phyloP scores from a whole-genome alignment of 1,140 invertebrate species.

The Brachionus asplanchnoidis region DNA sequence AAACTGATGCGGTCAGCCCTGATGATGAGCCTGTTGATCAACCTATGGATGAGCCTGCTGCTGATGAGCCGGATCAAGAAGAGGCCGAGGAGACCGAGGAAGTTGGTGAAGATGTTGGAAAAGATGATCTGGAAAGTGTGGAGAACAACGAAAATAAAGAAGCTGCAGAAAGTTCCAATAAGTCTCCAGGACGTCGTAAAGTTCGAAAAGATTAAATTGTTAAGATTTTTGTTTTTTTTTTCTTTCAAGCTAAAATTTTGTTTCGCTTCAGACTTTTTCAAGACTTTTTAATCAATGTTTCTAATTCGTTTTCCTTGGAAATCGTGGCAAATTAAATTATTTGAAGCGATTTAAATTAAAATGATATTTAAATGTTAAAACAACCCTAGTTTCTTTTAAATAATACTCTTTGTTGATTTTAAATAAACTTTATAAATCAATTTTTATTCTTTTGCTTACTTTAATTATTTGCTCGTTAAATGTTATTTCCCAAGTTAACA shows the following conservation, averaged over 20 bases:
- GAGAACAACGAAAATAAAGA: conserved; percentile 43
- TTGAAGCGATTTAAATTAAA: neutral
- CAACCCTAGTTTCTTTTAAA: neutral
- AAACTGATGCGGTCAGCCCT: conserved; percentile 61
- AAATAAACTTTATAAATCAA: neutral
- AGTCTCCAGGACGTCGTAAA: neutral
- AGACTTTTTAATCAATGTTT: neutral
- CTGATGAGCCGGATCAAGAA: conserved; percentile 18
- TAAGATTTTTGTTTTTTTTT: neutral
- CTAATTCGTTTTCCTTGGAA: neutral
- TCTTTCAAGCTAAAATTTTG: conserved; percentile 2
- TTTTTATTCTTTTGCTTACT: neutral
- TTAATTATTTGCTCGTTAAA: too few species aligned
- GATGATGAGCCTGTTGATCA: conserved; percentile 52
- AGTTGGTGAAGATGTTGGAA: neutral
- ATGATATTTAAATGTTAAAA: neutral
- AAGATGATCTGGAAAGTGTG: conserved; percentile 40
- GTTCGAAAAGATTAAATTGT: conserved; percentile 8
- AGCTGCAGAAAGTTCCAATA: neutral
- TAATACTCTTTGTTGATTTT: neutral
- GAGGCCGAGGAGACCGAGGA: conserved; percentile 44
- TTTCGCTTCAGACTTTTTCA: conserved; percentile 43
- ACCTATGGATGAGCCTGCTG: conserved; percentile 49
- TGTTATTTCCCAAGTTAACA: too few species aligned
- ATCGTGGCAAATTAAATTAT: neutral